Evolutionary conservation across 2,797 vertebrate species (phyloP), one percentile per base, ranked within the genome.

Genomic region (Moxostoma hubbsi): DNA sequence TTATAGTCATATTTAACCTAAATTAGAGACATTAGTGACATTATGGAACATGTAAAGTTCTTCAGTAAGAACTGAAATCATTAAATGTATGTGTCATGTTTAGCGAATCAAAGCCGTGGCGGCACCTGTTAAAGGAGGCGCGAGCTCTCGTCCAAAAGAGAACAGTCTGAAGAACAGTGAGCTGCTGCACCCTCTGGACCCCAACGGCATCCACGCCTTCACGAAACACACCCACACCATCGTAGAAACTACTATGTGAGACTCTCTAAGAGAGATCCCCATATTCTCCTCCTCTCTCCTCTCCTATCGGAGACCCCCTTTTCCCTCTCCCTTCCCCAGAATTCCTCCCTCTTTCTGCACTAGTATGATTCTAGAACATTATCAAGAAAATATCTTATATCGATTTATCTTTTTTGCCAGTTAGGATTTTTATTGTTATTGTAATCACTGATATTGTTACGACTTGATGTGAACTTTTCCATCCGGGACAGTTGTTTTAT

Each of bases 161-260:
- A 93, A 93, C 90, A 89, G 67, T 74, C 24, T 91, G 86, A 96
- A 96, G 88, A 95, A 94, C 87, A 94, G 88, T 0, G 96, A 98
- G 89, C 93, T 96, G 73, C 94, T 94, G 85, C 93, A 93, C 18
- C 96, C 96, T 3, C 96, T 97, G 90, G 93, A 94, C 90, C 92
- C 95, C 80, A 95, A 94, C 65, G 89, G 92, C 63, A 96, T 95
- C 84, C 95, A 95, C 46, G 90, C 93, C 82, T 94, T 96, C 89
- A 93, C 93, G 89, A 98, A 98, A 91, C 95, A 96, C 83, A 95
- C 96, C 82, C 97, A 97, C 93, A 96, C 97, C 94, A 93, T 98
- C 89, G 96, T 98, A 91, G 97, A 99, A 95, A 99, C 98, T 90
- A 97, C 94, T 94, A 99, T 99, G 97, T 96, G 94, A 96, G 77